Conservation (phyloP, 2,113 vertebrate genomes). For the Chaenogobius annularis region DNA sequence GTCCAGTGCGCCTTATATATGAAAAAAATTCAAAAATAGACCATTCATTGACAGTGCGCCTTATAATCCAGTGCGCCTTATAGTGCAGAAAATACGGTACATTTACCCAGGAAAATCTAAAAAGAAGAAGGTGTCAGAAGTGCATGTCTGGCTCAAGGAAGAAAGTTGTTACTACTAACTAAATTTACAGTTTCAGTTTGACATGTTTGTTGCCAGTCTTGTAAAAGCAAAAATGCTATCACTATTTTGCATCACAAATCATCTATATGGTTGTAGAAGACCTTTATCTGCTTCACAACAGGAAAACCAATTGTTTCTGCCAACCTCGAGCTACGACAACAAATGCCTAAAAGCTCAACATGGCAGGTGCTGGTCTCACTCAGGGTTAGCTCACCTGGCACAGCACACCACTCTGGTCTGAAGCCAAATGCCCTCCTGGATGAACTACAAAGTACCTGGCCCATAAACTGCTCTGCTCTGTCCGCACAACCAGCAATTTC, state of each 20-base stretch:
- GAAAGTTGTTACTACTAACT: not conserved
- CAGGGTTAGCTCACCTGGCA: conserved; percentile 11
- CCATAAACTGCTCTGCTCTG: not conserved
- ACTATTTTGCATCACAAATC: no score
- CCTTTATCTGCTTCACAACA: conserved; percentile 6
- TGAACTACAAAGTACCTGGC: not conserved
- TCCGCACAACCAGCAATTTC: not conserved
- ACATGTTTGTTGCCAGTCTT: no score
- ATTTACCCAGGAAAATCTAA: no score
- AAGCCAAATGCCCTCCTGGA: conserved; percentile 13
- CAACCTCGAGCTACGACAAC: conserved; percentile 18
- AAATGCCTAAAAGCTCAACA: conserved; percentile 10
- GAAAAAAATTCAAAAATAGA: no score
- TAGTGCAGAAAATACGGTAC: no score
- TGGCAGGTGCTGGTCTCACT: conserved; percentile 3
- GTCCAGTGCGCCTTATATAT: no score
- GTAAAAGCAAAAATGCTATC: no score
- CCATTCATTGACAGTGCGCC: no score
- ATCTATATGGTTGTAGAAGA: not conserved
- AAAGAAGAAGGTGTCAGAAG: no score
- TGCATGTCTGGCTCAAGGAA: no score
- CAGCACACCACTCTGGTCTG: not conserved
- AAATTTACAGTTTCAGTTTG: not conserved
- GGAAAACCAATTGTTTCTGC: conserved; percentile 10
- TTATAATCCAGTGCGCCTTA: no score